Evolutionary conservation across 2,113 vertebrate genomes (phyloP), one percentile per base, ranked within the genome.

Genomic region (Cyphomyrus plagiostoma): DNA sequence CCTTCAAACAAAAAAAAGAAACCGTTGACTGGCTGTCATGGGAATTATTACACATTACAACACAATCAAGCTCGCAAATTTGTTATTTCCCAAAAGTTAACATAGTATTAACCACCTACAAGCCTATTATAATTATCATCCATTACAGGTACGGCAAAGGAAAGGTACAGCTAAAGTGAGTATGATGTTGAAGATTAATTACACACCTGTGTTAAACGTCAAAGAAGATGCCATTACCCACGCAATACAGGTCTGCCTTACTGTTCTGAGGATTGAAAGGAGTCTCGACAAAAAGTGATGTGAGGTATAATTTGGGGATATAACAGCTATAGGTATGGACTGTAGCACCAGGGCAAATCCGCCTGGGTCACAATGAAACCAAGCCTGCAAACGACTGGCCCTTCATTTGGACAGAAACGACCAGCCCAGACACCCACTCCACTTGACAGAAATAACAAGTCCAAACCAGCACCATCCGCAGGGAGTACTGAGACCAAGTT

Each of bases 261-360:
- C 50, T n/a, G 11, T 35, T 88, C 49, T 30, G 46, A 70, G 58
- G 11, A 74, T 3, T 88, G 58, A 62, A 77, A 88, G n/a, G 21
- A 49, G 48, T 26, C 26, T 35, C 0, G 85, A 48, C 6, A 87
- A 50, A 42, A 21, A 49, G 49, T 86, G 42, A 62, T 52, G 45
- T 46, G 62, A 66, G 3, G 48, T 42, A 23, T 23, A 50, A 26
- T 21, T 70, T 50, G 48, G 19, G 23, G 21, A n/a, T 49, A 42
- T 8, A 17, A 66, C 77, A 89, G 9, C 42, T 74, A 56, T 56
- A 82, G 82, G 56, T 46, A 19, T 13, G 13, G 88, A 86, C 90
- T 62, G 90, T 92, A 19, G 88, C 30, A 91, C 89, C 90, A 91
- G 89, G 92, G 92, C 90, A 92, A 93, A 94, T 95, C 94, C 93